Conservation (phyloP, 2,113 vertebrate species). For the Gnathonemus echidnorhynchus region DNA sequence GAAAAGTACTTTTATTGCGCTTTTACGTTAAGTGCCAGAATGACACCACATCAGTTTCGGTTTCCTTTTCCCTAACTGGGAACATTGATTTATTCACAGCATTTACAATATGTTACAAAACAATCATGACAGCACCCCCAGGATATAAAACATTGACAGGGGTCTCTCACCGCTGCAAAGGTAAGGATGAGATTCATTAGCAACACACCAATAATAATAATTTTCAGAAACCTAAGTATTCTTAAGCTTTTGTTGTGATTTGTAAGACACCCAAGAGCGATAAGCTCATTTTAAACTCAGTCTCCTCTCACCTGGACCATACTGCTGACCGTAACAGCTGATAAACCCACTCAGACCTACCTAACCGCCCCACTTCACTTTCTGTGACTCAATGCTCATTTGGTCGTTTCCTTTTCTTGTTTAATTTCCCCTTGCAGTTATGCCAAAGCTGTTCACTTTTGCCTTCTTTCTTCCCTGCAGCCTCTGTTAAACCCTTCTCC, state of each 20-base stretch:
- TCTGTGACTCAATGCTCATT: background rate
- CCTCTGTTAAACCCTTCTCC: background rate
- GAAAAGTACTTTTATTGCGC: background rate
- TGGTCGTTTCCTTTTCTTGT: background rate
- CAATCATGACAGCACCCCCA: background rate
- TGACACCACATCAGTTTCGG: background rate
- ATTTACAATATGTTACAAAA: background rate
- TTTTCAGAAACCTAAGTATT: background rate
- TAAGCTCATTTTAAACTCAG: background rate
- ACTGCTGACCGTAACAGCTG: background rate
- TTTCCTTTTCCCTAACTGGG: background rate
- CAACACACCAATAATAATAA: background rate
- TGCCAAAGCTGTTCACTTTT: background rate
- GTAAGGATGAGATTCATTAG: background rate
- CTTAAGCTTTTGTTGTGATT: background rate
- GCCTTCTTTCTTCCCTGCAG: background rate
- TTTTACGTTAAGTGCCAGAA: background rate
- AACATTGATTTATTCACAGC: background rate
- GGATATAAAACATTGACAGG: background rate
- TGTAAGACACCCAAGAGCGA: background rate
- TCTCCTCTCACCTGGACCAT: background rate
- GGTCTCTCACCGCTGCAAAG: background rate
- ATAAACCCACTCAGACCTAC: background rate
- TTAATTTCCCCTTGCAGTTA: background rate
- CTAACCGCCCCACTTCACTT: background rate